These are phyloP conservation scores for Koerneria pararmatus DNA, from an alignment of 2,888 invertebrate genomes.

Conservation along the genomic window DNA sequence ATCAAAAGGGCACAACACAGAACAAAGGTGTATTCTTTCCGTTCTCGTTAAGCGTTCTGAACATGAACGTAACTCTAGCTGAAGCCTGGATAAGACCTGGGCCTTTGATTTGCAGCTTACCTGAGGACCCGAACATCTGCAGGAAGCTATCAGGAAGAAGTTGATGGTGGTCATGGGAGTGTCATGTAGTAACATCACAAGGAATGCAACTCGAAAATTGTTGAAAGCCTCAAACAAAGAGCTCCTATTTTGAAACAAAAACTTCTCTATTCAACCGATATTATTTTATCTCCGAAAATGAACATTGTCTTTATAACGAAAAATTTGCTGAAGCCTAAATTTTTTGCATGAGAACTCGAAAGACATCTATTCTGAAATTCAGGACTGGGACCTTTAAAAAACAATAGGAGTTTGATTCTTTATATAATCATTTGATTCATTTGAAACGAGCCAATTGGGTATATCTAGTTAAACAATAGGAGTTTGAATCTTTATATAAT, in stretches of 20 bases:
- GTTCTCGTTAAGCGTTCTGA: too few species aligned
- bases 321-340: neutral
- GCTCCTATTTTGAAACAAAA: too few species aligned
- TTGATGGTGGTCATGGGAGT: slow-evolving; percentile 57
- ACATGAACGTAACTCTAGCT: too few species aligned
- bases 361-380: neutral
- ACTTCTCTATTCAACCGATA: too few species aligned
- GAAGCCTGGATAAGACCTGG: too few species aligned
- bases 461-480: too few species aligned
- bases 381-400: neutral
- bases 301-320: too few species aligned
- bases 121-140: slow-evolving; percentile 52
- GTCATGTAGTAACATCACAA: slow-evolving; percentile 57
- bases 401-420: neutral
- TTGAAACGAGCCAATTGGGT: neutral
- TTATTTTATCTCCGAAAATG: too few species aligned
- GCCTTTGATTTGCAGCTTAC: too few species aligned
- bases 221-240: slow-evolving; percentile 48
- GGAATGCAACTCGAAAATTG: slow-evolving; percentile 59
- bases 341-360: neutral
- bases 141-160: slow-evolving; percentile 55
- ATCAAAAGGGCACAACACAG: too few species aligned
- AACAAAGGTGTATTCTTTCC: too few species aligned
- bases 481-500: too few species aligned
- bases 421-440: neutral